phyloP scores from a whole-genome alignment of 2,888 invertebrate genomes.

The Meganola albula region DNA sequence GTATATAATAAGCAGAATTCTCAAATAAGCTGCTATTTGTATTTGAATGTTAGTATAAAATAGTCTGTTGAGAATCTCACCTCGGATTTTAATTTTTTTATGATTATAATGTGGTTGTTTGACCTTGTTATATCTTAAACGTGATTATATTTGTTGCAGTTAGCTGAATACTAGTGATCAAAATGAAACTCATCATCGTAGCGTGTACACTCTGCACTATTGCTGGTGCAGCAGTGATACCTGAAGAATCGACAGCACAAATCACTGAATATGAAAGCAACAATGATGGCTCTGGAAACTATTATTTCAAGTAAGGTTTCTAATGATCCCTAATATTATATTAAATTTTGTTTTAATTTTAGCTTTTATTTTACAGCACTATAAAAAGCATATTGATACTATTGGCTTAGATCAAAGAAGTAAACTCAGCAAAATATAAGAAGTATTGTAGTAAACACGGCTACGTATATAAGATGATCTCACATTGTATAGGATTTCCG shows the following conservation, averaged over 20 bases:
- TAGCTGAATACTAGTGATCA: conserved; percentile 5
- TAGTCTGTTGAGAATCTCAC: neutral
- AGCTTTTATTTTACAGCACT: no score
- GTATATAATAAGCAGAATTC: conserved; percentile 9
- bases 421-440: no score
- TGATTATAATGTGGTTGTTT: no score
- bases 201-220: conserved; percentile 13
- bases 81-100: neutral
- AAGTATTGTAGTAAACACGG: no score
- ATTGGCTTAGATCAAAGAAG: no score
- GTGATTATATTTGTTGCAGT: conserved; percentile 5
- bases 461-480: no score
- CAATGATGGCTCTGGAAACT: conserved; percentile 32
- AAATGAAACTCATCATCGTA: conserved; percentile 16
- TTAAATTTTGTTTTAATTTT: no score
- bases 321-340: no score
- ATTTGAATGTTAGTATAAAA: conserved; percentile 10
- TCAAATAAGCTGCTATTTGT: conserved; percentile 7
- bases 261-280: conserved; percentile 25
- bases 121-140: conserved; percentile 4
- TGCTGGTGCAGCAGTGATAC: conserved; percentile 17
- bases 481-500: no score
- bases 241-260: conserved; percentile 26
- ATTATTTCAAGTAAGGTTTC: conserved; percentile 39
- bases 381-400: no score